These are phyloP conservation scores for Trichogramma dendrolimi DNA, from an alignment of 2,888 invertebrate genomes.

Conservation along the genomic window DNA sequence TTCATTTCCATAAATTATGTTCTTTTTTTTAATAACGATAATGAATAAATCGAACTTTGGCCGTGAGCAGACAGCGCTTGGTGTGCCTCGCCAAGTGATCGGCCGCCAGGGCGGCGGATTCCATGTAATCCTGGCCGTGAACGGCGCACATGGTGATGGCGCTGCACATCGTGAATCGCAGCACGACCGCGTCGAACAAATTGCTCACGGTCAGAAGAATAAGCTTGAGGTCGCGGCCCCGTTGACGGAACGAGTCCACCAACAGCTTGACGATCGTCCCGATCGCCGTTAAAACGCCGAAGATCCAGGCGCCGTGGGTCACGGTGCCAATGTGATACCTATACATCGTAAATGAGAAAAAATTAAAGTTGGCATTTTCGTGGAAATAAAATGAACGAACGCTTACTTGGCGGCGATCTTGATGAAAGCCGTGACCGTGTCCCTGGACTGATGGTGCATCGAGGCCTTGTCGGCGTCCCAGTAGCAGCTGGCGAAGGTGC, in stretches of 20 bases:
- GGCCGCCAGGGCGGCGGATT: background rate
- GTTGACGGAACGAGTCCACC: no score
- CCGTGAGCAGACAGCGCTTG: background rate
- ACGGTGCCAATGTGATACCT: background rate
- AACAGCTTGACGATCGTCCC: background rate
- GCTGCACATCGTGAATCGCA: background rate
- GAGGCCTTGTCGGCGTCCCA: background rate
- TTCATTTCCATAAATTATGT: no score
- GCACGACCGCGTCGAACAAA: slow-evolving; percentile 1
- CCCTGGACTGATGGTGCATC: background rate
- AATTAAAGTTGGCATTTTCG: no score
- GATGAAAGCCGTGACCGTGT: background rate
- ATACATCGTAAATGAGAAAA: background rate
- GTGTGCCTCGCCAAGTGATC: background rate
- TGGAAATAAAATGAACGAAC: no score
- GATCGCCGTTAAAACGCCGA: background rate
- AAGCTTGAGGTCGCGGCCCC: background rate
- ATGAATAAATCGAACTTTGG: background rate
- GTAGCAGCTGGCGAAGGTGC: slow-evolving; percentile 1
- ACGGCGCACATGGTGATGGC: background rate
- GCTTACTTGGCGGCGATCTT: background rate
- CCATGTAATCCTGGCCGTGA: background rate
- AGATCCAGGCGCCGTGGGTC: background rate
- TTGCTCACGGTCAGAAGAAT: background rate
- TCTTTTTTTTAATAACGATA: background rate